Evolutionary conservation across 2,797 vertebrate species (phyloP).

Genomic region (Meda fulgida): DNA sequence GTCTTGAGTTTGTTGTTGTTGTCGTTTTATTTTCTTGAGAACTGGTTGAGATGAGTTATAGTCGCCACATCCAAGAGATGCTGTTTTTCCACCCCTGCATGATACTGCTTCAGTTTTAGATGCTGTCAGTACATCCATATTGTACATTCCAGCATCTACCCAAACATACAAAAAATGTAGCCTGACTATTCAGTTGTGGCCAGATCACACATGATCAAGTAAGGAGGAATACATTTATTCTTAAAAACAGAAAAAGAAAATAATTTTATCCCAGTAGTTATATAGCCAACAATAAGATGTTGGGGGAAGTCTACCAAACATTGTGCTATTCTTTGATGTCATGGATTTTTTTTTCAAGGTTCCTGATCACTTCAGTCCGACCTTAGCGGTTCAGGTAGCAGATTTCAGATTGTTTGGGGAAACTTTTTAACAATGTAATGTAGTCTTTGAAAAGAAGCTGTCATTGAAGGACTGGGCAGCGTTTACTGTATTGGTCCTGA

Average conservation of each 20-base stretch:
- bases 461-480: neutral
- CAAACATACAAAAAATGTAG: neutral
- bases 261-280: neutral
- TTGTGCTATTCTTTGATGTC: neutral
- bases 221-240: neutral
- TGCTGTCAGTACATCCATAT: neutral
- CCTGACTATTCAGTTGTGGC: neutral
- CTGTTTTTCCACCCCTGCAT: too few species aligned
- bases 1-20: too few species aligned
- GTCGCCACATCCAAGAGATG: too few species aligned
- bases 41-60: too few species aligned
- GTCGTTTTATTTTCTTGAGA: too few species aligned
- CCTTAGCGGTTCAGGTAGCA: neutral
- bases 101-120: neutral
- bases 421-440: constrained; percentile 1
- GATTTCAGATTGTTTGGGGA: neutral
- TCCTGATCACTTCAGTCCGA: neutral
- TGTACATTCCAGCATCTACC: neutral
- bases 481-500: neutral
- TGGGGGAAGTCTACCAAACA: constrained; percentile 14
- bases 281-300: neutral
- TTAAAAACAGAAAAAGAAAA: neutral
- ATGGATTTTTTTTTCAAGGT: neutral
- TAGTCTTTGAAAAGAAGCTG: constrained; percentile 6
- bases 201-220: neutral